Conservation (phyloP, 2,888 invertebrate genomes). For the Bellardia bayeri region DNA sequence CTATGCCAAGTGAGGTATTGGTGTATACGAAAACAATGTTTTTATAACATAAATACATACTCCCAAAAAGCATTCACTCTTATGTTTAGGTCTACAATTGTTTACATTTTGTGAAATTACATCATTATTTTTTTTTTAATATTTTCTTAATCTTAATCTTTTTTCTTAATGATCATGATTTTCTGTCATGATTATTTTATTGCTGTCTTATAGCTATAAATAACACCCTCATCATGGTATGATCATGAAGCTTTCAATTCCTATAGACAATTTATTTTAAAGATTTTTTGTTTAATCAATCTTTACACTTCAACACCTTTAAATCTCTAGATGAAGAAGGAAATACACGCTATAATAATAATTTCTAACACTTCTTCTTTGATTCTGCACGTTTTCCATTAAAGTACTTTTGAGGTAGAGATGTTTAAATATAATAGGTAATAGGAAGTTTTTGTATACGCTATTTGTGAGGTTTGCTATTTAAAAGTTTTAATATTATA, state of each 20-base stretch:
- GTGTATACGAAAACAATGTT: not conserved
- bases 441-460: no score
- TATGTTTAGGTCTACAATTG: no score
- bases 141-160: no score
- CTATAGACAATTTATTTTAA: not conserved
- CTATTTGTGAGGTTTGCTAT: no score
- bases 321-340: not conserved
- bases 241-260: constrained; percentile 10
- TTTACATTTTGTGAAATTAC: no score
- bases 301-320: constrained; percentile 49
- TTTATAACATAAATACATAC: not conserved
- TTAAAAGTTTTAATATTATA: no score
- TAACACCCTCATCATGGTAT: not conserved
- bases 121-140: no score
- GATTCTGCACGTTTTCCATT: not conserved
- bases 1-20: no score
- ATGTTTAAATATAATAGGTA: no score
- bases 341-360: constrained; percentile 17
- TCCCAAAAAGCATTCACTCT: no score
- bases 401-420: not conserved
- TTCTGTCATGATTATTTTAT: not conserved
- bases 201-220: not conserved
- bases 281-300: constrained; percentile 9
- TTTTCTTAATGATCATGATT: no score
- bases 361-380: constrained; percentile 21